These are phyloP conservation scores for Riparia riparia DNA, from an alignment of 2,113 vertebrate species.

Conservation along the genomic window DNA sequence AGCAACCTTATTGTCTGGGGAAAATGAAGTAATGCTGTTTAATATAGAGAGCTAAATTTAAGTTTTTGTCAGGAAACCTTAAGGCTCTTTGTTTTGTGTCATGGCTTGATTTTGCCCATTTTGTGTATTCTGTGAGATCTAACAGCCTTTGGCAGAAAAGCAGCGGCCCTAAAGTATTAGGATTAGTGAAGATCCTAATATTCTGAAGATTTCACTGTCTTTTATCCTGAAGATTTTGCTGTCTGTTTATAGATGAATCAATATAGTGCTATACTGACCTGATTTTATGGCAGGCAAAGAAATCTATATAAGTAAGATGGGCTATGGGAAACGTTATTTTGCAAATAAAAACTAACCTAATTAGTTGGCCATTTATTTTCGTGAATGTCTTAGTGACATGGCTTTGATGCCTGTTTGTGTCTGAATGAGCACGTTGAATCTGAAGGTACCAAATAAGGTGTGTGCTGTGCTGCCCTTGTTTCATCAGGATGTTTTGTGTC, in stretches of 20 bases:
- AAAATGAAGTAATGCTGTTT: not conserved
- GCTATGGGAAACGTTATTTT: not conserved
- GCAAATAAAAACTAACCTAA: not conserved
- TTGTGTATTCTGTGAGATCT: not conserved
- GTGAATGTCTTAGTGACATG: not conserved
- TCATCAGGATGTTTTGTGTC: not conserved
- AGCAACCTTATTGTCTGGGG: not conserved
- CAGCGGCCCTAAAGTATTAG: not conserved
- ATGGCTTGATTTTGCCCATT: not conserved
- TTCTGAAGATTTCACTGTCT: not conserved
- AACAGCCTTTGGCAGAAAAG: not conserved
- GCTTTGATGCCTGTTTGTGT: not conserved
- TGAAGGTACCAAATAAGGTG: not conserved
- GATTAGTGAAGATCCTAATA: not conserved
- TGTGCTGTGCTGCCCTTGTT: not conserved
- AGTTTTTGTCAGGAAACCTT: not conserved
- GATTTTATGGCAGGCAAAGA: not conserved
- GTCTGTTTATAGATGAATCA: not conserved
- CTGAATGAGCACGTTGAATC: not conserved
- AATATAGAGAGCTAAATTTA: not conserved
- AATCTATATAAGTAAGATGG: not conserved
- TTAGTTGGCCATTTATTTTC: not conserved
- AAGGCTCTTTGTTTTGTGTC: not conserved
- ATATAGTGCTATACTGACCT: not conserved
- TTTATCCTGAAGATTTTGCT: not conserved